phyloP scores from a whole-genome alignment of 1,140 invertebrate species.

The Neuroterus valhalla region DNA sequence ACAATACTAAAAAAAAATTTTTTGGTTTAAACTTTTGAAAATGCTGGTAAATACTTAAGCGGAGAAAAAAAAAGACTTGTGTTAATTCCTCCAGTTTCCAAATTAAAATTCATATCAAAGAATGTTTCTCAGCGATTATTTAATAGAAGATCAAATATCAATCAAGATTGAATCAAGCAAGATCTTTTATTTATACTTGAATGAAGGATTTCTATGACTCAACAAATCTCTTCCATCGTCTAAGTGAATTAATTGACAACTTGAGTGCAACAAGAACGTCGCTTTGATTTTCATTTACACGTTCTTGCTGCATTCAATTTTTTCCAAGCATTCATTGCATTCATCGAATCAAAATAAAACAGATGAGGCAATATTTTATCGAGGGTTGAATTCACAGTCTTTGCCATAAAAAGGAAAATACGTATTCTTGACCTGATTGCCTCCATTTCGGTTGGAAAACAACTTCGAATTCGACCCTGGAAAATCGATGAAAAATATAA shows the following conservation, averaged over 20 bases:
- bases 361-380: conserved; percentile 13
- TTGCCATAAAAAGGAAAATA: neutral
- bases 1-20: too few species aligned
- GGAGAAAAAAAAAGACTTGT: too few species aligned
- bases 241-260: conserved; percentile 27
- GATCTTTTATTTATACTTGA: conserved; percentile 21
- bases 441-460: conserved; percentile 3
- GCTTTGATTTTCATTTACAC: conserved; percentile 27
- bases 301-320: conserved; percentile 13
- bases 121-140: neutral
- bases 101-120: too few species aligned
- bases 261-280: conserved; percentile 28
- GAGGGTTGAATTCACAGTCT: conserved; percentile 17
- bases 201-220: conserved; percentile 15
- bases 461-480: conserved; percentile 4
- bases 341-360: conserved; percentile 11
- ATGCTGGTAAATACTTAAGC: too few species aligned
- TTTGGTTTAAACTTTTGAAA: too few species aligned
- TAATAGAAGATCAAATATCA: conserved; percentile 8
- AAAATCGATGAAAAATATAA: conserved; percentile 9
- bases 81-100: too few species aligned
- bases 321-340: neutral
- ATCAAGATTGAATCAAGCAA: neutral
- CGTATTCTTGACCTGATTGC: conserved; percentile 17
- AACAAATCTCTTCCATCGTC: conserved; percentile 24